Conservation (phyloP, 30 jellyfish, hydroid and myxozoan genomes). For the Nemopilema nomurai region DNA sequence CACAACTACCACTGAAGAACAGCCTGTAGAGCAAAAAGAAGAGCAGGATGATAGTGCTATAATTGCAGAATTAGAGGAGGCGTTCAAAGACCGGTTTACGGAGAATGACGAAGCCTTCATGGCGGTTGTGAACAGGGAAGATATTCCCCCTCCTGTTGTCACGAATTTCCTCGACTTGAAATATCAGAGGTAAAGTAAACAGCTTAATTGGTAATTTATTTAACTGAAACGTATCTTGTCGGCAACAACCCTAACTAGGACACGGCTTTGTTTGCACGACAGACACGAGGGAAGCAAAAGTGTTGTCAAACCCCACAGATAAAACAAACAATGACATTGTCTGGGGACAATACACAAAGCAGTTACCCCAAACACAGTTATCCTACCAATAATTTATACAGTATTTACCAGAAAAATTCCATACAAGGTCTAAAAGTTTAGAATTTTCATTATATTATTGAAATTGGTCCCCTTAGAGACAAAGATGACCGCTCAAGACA, state of each 20-base stretch:
- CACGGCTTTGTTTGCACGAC: too few species aligned
- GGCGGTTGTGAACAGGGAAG: constrained; percentile 44
- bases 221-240: neutral
- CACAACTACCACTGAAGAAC: constrained; percentile 14
- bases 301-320: too few species aligned
- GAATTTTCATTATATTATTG: neutral
- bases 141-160: constrained; percentile 50
- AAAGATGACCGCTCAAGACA: constrained; percentile 66
- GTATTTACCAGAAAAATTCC: too few species aligned
- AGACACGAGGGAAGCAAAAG: too few species aligned
- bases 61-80: constrained; percentile 53
- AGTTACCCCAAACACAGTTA: too few species aligned
- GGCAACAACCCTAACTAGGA: too few species aligned
- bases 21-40: constrained; percentile 8
- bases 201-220: neutral
- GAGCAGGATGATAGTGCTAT: constrained; percentile 25
- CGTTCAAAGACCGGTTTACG: constrained; percentile 61
- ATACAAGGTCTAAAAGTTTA: too few species aligned
- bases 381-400: too few species aligned
- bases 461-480: constrained; percentile 18
- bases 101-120: constrained; percentile 41
- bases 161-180: constrained; percentile 47
- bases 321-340: too few species aligned
- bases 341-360: too few species aligned
- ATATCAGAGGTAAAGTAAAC: constrained; percentile 31